A percentile compares a stretch with the other conserved stretches of the same genome.
Conservation (phyloP, 2,888 invertebrate genomes). For the Parnassius glacialis region DNA sequence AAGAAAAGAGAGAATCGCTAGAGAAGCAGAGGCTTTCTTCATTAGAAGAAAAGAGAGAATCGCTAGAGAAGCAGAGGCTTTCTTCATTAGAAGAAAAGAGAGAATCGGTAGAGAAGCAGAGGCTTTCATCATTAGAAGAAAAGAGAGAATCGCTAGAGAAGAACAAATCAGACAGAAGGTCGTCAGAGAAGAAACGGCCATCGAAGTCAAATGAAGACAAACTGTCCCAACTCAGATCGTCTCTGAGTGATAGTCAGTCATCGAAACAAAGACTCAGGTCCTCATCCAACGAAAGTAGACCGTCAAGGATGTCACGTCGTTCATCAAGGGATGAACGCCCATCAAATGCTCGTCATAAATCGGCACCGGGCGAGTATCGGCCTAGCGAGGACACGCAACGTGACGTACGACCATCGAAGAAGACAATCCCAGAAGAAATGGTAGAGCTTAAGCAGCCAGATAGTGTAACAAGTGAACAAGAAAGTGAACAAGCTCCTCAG, state of each 20-base stretch:
- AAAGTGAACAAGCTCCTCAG: background rate
- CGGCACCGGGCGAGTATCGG: slow-evolving; percentile 9
- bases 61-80: background rate
- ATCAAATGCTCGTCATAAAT: slow-evolving; percentile 10
- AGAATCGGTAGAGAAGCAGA: background rate
- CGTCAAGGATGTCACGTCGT: background rate
- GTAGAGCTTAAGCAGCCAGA: background rate
- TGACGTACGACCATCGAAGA: background rate
- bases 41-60: background rate
- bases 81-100: background rate
- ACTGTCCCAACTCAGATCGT: slow-evolving; percentile 2
- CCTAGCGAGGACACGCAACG: background rate
- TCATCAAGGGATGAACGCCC: background rate
- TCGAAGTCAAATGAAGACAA: background rate
- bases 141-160: background rate
- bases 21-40: background rate
- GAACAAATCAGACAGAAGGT: background rate
- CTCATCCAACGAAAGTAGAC: slow-evolving; percentile 14
- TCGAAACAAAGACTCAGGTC: slow-evolving; percentile 6
- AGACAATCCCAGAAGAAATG: background rate
- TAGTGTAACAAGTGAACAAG: background rate
- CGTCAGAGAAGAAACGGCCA: background rate
- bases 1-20: background rate
- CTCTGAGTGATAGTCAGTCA: slow-evolving; percentile 7
- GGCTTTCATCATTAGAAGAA: background rate